These are phyloP conservation scores for Spilosoma lubricipeda DNA, from an alignment of 2,888 invertebrate genomes.

Conservation along the genomic window DNA sequence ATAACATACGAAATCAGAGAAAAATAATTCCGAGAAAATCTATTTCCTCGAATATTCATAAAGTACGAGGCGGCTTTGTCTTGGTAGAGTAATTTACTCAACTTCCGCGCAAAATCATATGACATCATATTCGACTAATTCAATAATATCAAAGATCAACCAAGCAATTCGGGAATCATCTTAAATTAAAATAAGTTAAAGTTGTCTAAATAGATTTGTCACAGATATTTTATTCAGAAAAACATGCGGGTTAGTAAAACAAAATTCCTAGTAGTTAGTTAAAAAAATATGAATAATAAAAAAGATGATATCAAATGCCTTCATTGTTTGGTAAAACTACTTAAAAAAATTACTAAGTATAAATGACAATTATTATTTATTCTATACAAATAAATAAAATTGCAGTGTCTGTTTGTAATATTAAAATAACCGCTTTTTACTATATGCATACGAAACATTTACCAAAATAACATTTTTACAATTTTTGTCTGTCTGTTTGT, in stretches of 20 bases:
- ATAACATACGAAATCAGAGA: neutral
- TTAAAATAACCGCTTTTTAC: too few relatives aligned
- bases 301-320: neutral
- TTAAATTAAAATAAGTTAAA: neutral
- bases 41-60: conserved; percentile 1
- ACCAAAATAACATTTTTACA: too few relatives aligned
- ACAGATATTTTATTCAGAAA: neutral
- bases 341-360: neutral
- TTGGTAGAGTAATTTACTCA: too few relatives aligned
- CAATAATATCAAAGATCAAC: too few relatives aligned
- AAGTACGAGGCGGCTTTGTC: neutral
- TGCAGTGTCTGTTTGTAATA: too few relatives aligned
- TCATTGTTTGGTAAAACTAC: neutral
- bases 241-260: neutral
- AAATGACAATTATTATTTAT: neutral
- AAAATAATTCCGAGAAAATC: neutral
- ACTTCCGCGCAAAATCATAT: too few relatives aligned
- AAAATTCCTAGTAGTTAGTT: neutral
- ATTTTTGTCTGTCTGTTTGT: too few relatives aligned
- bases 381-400: too few relatives aligned
- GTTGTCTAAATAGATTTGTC: neutral
- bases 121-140: too few relatives aligned
- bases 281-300: neutral
- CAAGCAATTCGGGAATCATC: neutral
- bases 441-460: too few relatives aligned